Evolutionary conservation across 2,888 invertebrate genomes (phyloP).

Genomic region (Drepanosiphum platanoidis): DNA sequence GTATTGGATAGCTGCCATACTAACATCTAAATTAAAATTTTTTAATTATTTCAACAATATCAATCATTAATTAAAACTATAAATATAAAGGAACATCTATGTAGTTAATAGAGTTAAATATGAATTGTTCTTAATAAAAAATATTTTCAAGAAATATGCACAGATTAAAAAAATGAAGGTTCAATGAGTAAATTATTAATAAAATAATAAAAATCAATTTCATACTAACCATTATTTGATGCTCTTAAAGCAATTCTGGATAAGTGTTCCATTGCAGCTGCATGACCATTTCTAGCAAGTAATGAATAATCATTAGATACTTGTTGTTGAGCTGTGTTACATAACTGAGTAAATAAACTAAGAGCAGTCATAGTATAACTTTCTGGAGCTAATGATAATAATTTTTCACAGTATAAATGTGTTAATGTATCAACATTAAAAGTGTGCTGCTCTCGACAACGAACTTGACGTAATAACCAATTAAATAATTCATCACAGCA

Average conservation of each 20-base stretch:
- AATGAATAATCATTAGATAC: conserved; percentile 63
- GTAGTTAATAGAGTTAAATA: too few species aligned
- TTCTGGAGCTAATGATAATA: conserved; percentile 88
- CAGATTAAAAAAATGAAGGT: neutral
- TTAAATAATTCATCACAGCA: conserved; percentile 93
- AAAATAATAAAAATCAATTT: too few species aligned
- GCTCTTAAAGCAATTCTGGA: conserved; percentile 94
- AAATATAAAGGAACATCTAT: neutral
- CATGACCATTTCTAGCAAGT: conserved; percentile 71
- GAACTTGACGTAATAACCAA: conserved; percentile 91
- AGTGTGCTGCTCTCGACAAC: conserved; percentile 88
- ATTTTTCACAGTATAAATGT: conserved; percentile 87
- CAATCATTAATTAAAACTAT: neutral
- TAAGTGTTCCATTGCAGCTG: conserved; percentile 89
- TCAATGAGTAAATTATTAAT: neutral
- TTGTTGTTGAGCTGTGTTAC: conserved; percentile 79
- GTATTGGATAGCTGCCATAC: conserved; percentile 93
- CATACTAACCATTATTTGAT: conserved; percentile 77
- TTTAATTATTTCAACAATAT: conserved; percentile 25
- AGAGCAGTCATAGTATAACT: conserved; percentile 91
- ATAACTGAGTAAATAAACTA: conserved; percentile 89
- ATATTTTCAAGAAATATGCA: neutral
- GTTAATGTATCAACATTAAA: conserved; percentile 86
- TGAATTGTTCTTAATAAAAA: too few species aligned
- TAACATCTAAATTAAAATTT: conserved; percentile 75